Evolutionary conservation across 2,888 invertebrate genomes (phyloP), one percentile per base, ranked within the genome.

Genomic region (Leucoma salicis): DNA sequence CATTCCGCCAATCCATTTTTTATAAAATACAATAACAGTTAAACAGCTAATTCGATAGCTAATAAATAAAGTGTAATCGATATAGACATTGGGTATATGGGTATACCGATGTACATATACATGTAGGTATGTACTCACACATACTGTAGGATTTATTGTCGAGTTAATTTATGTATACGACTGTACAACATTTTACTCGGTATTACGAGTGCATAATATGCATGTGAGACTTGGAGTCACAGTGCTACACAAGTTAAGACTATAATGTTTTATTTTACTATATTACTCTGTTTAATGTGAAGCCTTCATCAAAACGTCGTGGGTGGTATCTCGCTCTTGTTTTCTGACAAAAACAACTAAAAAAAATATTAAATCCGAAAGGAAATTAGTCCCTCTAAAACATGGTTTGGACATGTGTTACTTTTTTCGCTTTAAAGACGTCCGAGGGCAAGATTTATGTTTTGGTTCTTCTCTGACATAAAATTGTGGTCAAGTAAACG

Each of bases 371-470:
- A 68, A 82, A 75, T 75, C 77, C 72, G 59, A 76, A 82, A 83
- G 79, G 79, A 87, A 89, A 89, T 89, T 89, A 88, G 88, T 82
- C 83, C 78, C 82, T 84, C 84, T 87, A 85, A 82, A 86, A 87
- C 87, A 85, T 70, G 77, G 62, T 62, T 77, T 73, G 75, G 83
- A 87, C 87, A 88, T 81, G 83, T 88, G 89, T 89, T 88, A 85
- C 84, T 83, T 87, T 87, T 88, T 88, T 88, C 86, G 83, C 85
- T 84, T 82, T 81, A 77, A 80, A 83, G 74, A 74, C 73, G 81
- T 82, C 81, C 73, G 75, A 57, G 58, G 59, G 56, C 62, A 80
- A 87, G 86, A 88, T 89, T 89, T 89, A 88, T 85, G 77, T 67
- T 66, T 71, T 67, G 71, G 74, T 74, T 75, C 71, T 61, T 76